Evolutionary conservation across 2,888 invertebrate species (phyloP), one percentile per base, ranked within the genome.

Genomic region (Archips xylosteana): DNA sequence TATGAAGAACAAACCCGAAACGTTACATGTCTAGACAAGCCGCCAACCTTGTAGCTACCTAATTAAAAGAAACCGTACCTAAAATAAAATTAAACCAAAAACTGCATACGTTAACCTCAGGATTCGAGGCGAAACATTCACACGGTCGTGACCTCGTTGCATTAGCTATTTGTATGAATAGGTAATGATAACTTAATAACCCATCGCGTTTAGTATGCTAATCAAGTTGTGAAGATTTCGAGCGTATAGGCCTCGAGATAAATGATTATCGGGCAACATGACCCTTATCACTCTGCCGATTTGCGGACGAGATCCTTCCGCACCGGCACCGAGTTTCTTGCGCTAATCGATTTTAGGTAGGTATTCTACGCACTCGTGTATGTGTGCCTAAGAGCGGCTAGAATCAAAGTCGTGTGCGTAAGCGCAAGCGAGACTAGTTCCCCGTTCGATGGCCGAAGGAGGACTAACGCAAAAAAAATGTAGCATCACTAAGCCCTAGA

Each of bases 151-250:
- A 70, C 74, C 74, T 60, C 70, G 23, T 39, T 60, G 69, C 65
- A 61, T 73, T 70, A 74, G 70, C 34, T 74, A 63, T 74, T 70
- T 61, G 60, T 65, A 69, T 42, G 36, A 12, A 62, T 62, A 66
- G 23, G 23, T 66, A 72, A 67, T 72, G 67, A 72, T 72, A 67
- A 57, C 36, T 72, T 72, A 72, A 73, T 63, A 72, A 23, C 65
- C 49, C 71, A 61, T 67, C 62, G 23, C 32, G 13, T 45, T 71
- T 47, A 65, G 32, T 57, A 68, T 68, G 63, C 68, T 73, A 49
- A 73, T 73, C 57, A 57, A 49, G 34, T 57, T 54, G 63, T 23
- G 12, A n/a, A 36, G 32, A 23, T 34, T 9, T 13, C 63, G 45
- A 23, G 8, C 13, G 54, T 2, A n/a, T 64, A 60, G 36, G n/a